Evolutionary conservation across 2,888 invertebrate genomes (phyloP).

Genomic region (Shargacucullia verbasci): DNA sequence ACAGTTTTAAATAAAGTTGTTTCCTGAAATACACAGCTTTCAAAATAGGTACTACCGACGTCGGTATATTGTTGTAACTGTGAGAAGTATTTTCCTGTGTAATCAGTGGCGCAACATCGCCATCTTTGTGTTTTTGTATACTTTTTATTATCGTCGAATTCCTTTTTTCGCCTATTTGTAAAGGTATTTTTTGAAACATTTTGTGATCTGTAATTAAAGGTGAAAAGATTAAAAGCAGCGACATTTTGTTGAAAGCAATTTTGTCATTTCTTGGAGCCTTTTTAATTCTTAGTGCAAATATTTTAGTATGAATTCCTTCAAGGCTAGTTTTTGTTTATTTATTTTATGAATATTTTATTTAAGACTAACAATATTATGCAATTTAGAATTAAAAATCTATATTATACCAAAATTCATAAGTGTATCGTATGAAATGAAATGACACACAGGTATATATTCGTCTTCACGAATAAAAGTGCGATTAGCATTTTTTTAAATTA

Average conservation of each 20-base stretch:
- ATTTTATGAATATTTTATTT: too few species aligned
- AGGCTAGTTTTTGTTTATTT: background rate
- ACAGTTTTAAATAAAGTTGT: background rate
- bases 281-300: background rate
- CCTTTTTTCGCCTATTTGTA: conserved; percentile 19
- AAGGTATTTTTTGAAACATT: conserved; percentile 24
- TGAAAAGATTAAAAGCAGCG: background rate
- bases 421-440: too few species aligned
- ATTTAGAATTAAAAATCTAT: too few species aligned
- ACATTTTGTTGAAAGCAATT: background rate
- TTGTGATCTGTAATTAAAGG: conserved; percentile 37
- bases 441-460: too few species aligned
- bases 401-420: too few species aligned
- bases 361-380: too few species aligned
- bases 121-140: conserved; percentile 29
- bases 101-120: conserved; percentile 38
- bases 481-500: too few species aligned
- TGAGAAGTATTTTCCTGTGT: conserved; percentile 36
- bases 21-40: conserved; percentile 9
- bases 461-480: too few species aligned
- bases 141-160: conserved; percentile 15
- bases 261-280: conserved; percentile 1
- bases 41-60: conserved; percentile 18
- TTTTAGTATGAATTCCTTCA: background rate
- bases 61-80: conserved; percentile 18